Conservation (phyloP, 2,888 invertebrate species). For the Nowickia ferox region DNA sequence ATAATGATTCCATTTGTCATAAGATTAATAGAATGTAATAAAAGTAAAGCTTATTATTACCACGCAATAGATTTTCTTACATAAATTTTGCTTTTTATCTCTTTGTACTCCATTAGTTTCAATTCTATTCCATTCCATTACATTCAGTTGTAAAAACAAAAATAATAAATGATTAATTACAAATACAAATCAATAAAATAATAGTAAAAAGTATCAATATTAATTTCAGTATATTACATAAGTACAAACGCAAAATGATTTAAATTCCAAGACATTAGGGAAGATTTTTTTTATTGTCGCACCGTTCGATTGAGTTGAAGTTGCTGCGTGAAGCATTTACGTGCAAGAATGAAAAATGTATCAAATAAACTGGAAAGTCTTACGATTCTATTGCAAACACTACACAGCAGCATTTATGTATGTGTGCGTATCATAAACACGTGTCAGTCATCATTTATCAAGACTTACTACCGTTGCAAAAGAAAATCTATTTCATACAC, state of each 20-base stretch:
- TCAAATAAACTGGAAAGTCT: constrained; percentile 41
- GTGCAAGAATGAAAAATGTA: constrained; percentile 47
- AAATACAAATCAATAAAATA: constrained; percentile 30
- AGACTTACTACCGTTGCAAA: not conserved
- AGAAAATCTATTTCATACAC: not conserved
- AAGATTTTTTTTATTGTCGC: constrained; percentile 13
- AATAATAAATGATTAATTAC: constrained; percentile 58
- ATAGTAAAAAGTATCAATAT: constrained; percentile 39
- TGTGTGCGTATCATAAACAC: constrained; percentile 50
- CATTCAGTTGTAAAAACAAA: not conserved
- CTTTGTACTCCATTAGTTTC: constrained; percentile 6
- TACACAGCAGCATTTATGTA: not conserved
- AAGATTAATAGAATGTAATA: too few species aligned
- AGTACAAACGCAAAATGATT: constrained; percentile 27
- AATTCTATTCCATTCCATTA: not conserved
- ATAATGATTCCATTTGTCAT: too few species aligned
- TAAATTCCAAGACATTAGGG: not conserved
- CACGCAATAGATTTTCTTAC: not conserved
- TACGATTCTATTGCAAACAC: constrained; percentile 4
- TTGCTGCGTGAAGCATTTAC: constrained; percentile 26
- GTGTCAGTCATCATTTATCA: constrained; percentile 66
- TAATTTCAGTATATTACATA: constrained; percentile 27
- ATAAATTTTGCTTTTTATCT: constrained; percentile 13
- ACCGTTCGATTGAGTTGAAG: not conserved
- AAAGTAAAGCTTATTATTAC: not conserved